These are phyloP conservation scores for Corythornis madagascariensis DNA, from an alignment of 2,113 vertebrate species.

Conservation along the genomic window DNA sequence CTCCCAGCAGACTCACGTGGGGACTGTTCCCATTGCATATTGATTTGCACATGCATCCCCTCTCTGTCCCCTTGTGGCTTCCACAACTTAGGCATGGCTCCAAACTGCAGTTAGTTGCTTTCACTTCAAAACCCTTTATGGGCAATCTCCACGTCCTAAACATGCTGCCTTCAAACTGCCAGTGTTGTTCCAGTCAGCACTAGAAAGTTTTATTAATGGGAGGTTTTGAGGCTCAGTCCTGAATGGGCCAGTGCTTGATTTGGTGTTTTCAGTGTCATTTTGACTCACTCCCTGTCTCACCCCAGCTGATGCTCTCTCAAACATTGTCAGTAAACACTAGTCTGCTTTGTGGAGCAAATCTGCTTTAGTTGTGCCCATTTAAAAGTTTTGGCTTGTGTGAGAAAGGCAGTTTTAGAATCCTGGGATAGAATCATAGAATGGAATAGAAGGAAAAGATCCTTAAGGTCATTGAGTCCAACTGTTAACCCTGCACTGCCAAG, in stretches of 20 bases:
- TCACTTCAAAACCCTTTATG: background rate
- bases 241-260: background rate
- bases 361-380: background rate
- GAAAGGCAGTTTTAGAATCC: background rate
- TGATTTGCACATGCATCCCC: background rate
- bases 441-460: background rate
- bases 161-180: background rate
- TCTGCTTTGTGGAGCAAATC: background rate
- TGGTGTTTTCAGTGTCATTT: background rate
- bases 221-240: background rate
- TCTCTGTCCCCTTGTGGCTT: background rate
- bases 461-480: background rate
- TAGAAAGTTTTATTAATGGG: background rate
- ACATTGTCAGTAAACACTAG: background rate
- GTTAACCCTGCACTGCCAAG: background rate
- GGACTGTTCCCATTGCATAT: background rate
- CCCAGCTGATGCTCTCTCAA: background rate
- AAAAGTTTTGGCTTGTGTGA: background rate
- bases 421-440: background rate
- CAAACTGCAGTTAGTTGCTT: background rate
- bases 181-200: background rate
- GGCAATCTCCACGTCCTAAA: background rate
- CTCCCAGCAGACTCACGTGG: background rate
- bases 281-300: background rate
- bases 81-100: background rate